Evolutionary conservation across 2,888 invertebrate genomes (phyloP).

Genomic region (Lasioglossum lativentre): DNA sequence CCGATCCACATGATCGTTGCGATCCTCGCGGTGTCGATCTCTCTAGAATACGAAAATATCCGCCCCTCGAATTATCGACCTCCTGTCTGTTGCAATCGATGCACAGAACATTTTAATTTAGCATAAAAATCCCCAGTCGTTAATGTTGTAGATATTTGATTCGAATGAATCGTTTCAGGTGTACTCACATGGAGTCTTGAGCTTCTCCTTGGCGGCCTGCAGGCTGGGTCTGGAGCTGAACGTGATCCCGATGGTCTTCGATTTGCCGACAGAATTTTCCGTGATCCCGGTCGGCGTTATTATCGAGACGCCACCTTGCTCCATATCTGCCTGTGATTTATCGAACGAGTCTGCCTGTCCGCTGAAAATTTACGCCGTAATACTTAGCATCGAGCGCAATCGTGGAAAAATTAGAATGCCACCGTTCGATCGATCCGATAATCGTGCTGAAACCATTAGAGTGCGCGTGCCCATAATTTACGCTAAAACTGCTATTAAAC

Average conservation of each 20-base stretch:
- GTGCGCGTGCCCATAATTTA: neutral
- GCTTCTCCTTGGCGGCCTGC: constrained; percentile 73
- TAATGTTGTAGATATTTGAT: neutral
- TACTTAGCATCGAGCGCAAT: neutral
- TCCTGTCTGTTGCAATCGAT: too few species aligned
- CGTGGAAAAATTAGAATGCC: constrained; percentile 1
- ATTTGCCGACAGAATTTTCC: constrained; percentile 70
- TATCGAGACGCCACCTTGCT: constrained; percentile 76
- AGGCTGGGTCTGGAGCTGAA: constrained; percentile 67
- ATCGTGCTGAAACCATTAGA: neutral
- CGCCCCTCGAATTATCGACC: neutral
- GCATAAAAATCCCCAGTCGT: neutral
- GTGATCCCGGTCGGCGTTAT: constrained; percentile 72
- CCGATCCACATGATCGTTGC: neutral
- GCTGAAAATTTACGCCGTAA: constrained; percentile 26
- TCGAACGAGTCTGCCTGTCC: constrained; percentile 12
- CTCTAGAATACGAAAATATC: neutral
- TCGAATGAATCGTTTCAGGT: neutral
- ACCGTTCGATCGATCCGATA: neutral
- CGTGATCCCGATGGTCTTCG: constrained; percentile 70
- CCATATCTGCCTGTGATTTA: constrained; percentile 68
- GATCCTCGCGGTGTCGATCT: neutral
- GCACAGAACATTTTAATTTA: neutral
- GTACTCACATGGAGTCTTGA: constrained; percentile 76
- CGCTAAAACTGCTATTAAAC: neutral